These are phyloP conservation scores for Alligator sinensis DNA, from an alignment of 2,113 vertebrate species.

Conservation along the genomic window DNA sequence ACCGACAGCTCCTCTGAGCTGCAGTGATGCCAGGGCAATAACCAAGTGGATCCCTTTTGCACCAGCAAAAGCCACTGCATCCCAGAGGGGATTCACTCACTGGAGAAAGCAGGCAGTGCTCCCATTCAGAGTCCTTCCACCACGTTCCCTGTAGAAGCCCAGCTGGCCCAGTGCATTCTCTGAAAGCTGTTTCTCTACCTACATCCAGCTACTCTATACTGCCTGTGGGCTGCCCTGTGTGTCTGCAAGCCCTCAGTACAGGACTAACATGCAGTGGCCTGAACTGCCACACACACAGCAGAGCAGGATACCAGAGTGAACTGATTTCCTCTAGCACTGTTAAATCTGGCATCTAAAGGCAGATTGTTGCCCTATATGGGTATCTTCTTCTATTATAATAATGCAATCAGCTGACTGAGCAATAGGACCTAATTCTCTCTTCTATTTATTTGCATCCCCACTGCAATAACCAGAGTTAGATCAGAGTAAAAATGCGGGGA, in stretches of 20 bases:
- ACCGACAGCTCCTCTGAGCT: background rate
- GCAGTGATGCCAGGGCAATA: background rate
- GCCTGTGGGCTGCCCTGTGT: background rate
- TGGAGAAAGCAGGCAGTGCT: background rate
- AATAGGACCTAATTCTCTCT: no score
- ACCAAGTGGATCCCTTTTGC: background rate
- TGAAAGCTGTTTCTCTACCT: background rate
- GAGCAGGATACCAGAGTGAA: no score
- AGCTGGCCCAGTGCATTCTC: background rate
- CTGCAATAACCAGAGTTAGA: background rate
- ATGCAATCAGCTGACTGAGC: no score
- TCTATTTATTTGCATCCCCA: background rate
- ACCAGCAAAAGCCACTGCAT: background rate
- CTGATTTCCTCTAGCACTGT: no score
- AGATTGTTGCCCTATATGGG: no score
- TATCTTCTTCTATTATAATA: no score
- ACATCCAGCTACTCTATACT: background rate
- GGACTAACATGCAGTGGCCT: background rate
- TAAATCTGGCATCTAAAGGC: no score
- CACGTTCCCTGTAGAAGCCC: background rate
- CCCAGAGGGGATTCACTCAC: background rate
- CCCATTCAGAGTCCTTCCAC: background rate
- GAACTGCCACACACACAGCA: background rate
- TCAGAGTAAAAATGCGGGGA: background rate
- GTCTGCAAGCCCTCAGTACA: background rate